Percentiles rank a stretch among this genome's conserved stretches.
phyloP scores from a whole-genome alignment of 2,888 invertebrate species.

The Melanophora roralis region DNA sequence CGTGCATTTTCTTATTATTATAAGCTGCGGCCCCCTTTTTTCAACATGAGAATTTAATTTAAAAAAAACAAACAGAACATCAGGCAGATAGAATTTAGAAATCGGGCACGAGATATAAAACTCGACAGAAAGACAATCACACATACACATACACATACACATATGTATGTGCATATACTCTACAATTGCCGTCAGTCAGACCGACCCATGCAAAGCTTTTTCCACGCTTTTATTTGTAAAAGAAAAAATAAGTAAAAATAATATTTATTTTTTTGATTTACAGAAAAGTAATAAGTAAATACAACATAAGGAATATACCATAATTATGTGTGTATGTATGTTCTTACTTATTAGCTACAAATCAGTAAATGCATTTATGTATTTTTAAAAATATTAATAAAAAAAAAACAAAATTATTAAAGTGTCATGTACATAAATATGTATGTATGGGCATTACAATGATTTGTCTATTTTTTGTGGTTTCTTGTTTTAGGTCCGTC shows the following conservation, averaged over 20 bases:
- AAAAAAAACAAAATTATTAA: too few relatives aligned
- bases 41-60: not conserved
- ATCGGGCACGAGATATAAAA: slow-evolving; percentile 57
- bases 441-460: slow-evolving; percentile 31
- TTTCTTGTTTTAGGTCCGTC: not conserved
- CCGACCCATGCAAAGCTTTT: slow-evolving; percentile 59
- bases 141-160: not conserved
- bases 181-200: slow-evolving; percentile 14
- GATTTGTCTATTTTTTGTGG: not conserved
- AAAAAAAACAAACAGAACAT: not conserved
- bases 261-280: slow-evolving; percentile 53
- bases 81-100: slow-evolving; percentile 1
- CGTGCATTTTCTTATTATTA: slow-evolving; percentile 40
- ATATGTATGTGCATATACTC: too few relatives aligned
- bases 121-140: not conserved
- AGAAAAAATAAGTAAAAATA: not conserved
- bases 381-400: not conserved
- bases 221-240: not conserved
- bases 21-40: slow-evolving; percentile 11
- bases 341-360: too few relatives aligned
- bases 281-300: slow-evolving; percentile 45
- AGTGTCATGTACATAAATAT: slow-evolving; percentile 50
- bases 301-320: slow-evolving; percentile 37
- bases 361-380: too few relatives aligned
- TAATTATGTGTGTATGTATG: too few relatives aligned